Base-by-base conservation (phyloP, 2,888 invertebrate genomes). In the Drosophila anceps region DNA sequence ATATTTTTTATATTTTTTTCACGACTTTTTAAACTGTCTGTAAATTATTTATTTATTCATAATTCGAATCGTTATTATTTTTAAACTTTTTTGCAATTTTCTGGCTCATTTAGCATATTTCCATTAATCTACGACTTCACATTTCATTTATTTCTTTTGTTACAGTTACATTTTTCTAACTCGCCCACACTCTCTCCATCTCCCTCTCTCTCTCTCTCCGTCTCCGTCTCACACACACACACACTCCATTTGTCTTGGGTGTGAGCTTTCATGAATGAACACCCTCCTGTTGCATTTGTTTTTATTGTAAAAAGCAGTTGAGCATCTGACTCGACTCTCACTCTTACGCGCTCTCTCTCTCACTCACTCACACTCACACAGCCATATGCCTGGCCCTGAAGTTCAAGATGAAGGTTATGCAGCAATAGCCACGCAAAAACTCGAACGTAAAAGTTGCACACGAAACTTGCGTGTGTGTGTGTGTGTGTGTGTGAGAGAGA, bases 201-300 rank as follows among this genome's bases (percentile, higher is more conserved):
- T 24, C 37, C 29, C 50, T 29, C 24, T 10, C 20, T 13, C 48
- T 13, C 50, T 41, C 39, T 1, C 39, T 8, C 18, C 9, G 50
- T 13, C 29, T 15, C 20, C 24, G 33, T 37, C 18, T 33, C 50
- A 6, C 27, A 3, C 41, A 29, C 51, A 44, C 33, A 44, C 33
- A 3, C 46, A 53, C 31, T 48, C 10, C 43, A 59, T 60, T 64
- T 53, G 35, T 61, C 39, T 20, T 41, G 71, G 69, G 73, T 78
- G 63, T 79, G 77, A 73, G 83, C 75, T 70, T 77, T 73, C 79
- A 88, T 86, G 87, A 88, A 86, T 86, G 88, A 87, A 80, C 84
- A 84, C 81, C 88, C 90, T 88, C 88, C 88, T 88, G 88, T 88
- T 88, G 88, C 88, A 88, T 90, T 86, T 86, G 89, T 87, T 87